Evolutionary conservation across 2,113 vertebrate genomes (phyloP), one percentile per base, ranked within the genome.

Genomic region (Microtus oregoni): DNA sequence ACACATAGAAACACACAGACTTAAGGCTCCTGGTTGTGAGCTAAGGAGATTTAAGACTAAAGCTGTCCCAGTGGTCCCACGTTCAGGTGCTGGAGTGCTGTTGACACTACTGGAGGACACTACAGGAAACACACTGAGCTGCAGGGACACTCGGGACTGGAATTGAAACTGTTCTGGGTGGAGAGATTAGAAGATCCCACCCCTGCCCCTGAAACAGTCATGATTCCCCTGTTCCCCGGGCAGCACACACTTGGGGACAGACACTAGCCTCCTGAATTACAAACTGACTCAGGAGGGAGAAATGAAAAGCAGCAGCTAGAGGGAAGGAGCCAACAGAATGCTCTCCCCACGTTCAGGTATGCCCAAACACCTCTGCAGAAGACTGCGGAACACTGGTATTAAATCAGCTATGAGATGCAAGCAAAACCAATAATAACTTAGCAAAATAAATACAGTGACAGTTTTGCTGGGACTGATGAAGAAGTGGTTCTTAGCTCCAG

Each of bases 381-480:
- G 87, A 72, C 90, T 70, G 5, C 0, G 38, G 24, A 79, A 50
- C 82, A 91, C 47, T 65, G 67, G 28, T 63, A 83, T 79, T 61
- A 50, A 86, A 50, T 35, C 67, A 28, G 15, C 28, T 28, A 52
- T 38, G 86, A 94, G 93, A 89, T 75, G n/a, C 26, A 95, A 83
- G 91, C 97, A 97, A 95, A 98, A 96, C 95, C 96, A 97, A 95
- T 96, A 97, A 98, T 98, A 98, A 98, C 91, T 98, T 98, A 98
- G 91, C 79, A 97, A 95, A 98, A 98, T 98, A 98, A 98, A 98
- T 98, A 98, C 24, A 67, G 75, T 24, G 35, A 79, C 13, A 67
- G 93, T 86, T 94, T 96, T 70, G 0, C 79, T 73, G 88, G 92
- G 81, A 95, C 44, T 17, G 44, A 78, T 76, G 86, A 58, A 47